Base-by-base conservation (phyloP, 2,888 invertebrate species). In the Sicus ferrugineus region DNA sequence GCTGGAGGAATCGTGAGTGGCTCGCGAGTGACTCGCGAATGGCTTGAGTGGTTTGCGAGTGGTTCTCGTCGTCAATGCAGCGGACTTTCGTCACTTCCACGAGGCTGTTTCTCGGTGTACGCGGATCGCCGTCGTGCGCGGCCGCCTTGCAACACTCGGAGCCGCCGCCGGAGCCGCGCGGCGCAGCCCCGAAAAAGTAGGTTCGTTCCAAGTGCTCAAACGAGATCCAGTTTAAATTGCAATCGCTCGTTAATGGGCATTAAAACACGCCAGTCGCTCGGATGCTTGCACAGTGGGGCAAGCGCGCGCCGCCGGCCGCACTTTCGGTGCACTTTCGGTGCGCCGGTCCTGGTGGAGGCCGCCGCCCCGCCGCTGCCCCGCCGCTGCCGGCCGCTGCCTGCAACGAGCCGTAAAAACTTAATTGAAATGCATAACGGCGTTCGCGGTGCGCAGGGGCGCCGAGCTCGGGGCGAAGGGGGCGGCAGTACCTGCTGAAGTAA, bases 151-250 rank as follows among this genome's bases (percentile, higher is more conserved):
- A 61, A 63, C 66, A 54, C 14, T 62, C 59, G 26, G 62, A 65
- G 69, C 65, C 59, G 67, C 61, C 52, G 46, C 54, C 67, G 72
- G 69, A 72, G 68, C 50, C 58, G 69, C 46, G 50, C 68, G 59
- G 58, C 50, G 73, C 70, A 19, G 63, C 78, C 78, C 77, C 52
- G 34, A 30, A 67, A 67, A 67, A 58, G 46, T 30, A 54, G 54
- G 34, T 38, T 42, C 48, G 26, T 31, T 80, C 78, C 78, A 80
- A 81, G 78, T 80, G 81, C 76, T 79, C 77, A 79, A 80, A 79
- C 77, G 79, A 81, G 80, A 82, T 82, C 82, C 82, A 82, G 82
- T 82, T 82, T 82, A 82, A 82, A 82, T 82, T 82, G 82, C 82
- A 81, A 82, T 82, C 79, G 80, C 79, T 82, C 83, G 81, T 82